These are phyloP conservation scores for Cryptoleucopteryx plumbea DNA, from an alignment of 2,113 vertebrate genomes.

Conservation along the genomic window DNA sequence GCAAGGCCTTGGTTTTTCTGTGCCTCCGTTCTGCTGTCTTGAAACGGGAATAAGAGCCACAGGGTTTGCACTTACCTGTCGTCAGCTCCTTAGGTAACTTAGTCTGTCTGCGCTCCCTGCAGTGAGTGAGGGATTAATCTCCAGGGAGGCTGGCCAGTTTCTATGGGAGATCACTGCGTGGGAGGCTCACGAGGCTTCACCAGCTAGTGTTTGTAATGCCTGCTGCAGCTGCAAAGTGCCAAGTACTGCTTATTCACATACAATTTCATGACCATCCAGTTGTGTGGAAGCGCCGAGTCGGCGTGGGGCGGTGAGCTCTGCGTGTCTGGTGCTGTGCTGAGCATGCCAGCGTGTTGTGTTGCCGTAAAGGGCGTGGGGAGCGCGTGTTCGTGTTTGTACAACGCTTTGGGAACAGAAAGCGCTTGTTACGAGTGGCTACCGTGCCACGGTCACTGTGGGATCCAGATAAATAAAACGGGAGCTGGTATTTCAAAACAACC, in stretches of 20 bases:
- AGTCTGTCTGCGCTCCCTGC: neutral
- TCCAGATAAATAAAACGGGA: slow-evolving; percentile 18
- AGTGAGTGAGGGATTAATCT: neutral
- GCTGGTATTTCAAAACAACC: slow-evolving; percentile 37
- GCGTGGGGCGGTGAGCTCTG: neutral
- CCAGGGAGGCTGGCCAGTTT: slow-evolving; percentile 33
- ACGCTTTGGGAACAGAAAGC: neutral
- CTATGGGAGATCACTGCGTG: slow-evolving; percentile 22
- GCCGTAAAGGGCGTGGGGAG: neutral
- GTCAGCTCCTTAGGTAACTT: neutral
- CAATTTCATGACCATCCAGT: neutral
- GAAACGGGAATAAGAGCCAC: neutral
- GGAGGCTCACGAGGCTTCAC: slow-evolving; percentile 17
- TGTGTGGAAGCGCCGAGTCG: neutral
- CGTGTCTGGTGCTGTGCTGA: neutral
- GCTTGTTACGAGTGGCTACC: neutral
- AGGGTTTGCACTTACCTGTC: neutral
- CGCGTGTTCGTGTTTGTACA: neutral
- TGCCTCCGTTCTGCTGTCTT: neutral
- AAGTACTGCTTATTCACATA: neutral
- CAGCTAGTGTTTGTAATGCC: neutral
- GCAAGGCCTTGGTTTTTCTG: neutral
- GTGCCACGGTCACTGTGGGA: neutral
- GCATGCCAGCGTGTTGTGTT: neutral
- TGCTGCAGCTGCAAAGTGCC: neutral